Percentiles rank a stretch among this genome's conserved stretches.
phyloP scores from a whole-genome alignment of 2,888 invertebrate species.

The Chymomyza fuscimana region DNA sequence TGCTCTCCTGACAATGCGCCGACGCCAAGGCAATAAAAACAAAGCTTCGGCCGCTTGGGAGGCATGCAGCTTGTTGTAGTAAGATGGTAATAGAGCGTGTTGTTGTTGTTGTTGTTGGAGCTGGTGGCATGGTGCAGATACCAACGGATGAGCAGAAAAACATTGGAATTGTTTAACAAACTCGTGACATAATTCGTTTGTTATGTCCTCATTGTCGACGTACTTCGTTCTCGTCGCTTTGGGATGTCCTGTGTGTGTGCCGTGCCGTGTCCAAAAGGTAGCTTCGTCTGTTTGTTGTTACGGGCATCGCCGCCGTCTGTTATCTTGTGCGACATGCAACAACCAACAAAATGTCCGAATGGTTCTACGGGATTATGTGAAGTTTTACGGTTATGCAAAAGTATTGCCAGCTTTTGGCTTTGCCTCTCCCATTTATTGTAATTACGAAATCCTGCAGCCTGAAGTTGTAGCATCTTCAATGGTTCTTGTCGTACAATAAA shows the following conservation, averaged over 20 bases:
- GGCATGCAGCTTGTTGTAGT: neutral
- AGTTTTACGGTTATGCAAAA: conserved; percentile 12
- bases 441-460: neutral
- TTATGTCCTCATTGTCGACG: conserved; percentile 44
- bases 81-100: neutral
- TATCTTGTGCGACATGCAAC: conserved; percentile 7
- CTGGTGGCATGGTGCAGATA: conserved; percentile 1
- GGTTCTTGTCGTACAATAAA: neutral
- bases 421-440: neutral
- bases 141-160: conserved; percentile 34
- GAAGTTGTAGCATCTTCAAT: neutral
- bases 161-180: conserved; percentile 64
- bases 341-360: neutral
- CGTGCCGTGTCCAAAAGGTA: no score
- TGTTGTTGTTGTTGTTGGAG: conserved; percentile 12
- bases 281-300: conserved; percentile 4
- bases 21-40: conserved; percentile 59
- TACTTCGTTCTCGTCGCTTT: neutral
- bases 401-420: neutral
- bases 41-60: conserved; percentile 25
- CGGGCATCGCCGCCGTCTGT: neutral
- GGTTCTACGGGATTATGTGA: neutral
- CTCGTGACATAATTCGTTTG: conserved; percentile 66
- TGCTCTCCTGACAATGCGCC: conserved; percentile 42
- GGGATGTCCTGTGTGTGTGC: neutral